These are phyloP conservation scores for Centrocercus urophasianus DNA, from an alignment of 2,113 vertebrate species.

Conservation along the genomic window DNA sequence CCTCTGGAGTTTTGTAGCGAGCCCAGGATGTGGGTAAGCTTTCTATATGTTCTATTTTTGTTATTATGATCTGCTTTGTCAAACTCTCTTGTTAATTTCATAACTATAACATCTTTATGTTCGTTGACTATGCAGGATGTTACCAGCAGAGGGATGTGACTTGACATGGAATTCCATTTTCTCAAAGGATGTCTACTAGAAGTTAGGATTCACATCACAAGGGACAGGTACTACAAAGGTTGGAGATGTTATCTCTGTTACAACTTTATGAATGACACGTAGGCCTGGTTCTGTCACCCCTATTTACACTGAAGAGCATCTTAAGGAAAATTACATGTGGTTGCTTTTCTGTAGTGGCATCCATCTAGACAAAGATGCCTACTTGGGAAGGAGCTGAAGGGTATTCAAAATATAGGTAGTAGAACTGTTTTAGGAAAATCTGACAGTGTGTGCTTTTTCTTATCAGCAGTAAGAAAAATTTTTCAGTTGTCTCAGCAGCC, in stretches of 20 bases:
- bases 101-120: too few species aligned
- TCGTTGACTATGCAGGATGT: too few species aligned
- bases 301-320: not conserved
- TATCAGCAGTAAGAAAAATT: not conserved
- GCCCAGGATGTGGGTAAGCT: too few species aligned
- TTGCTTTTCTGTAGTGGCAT: not conserved
- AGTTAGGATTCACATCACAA: constrained; percentile 32
- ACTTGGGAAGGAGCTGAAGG: not conserved
- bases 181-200: constrained; percentile 15
- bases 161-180: constrained; percentile 24
- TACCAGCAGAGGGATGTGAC: constrained; percentile 3
- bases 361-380: not conserved
- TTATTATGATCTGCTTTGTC: too few species aligned
- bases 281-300: not conserved
- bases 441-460: not conserved
- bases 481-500: not conserved
- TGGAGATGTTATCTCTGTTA: constrained; percentile 49
- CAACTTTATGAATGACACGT: not conserved
- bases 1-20: too few species aligned
- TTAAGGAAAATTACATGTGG: not conserved
- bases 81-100: too few species aligned
- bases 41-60: too few species aligned
- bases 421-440: not conserved
- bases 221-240: not conserved
- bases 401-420: not conserved